Conservation (phyloP, 2,888 invertebrate genomes). For the Macroteleia sp. region DNA sequence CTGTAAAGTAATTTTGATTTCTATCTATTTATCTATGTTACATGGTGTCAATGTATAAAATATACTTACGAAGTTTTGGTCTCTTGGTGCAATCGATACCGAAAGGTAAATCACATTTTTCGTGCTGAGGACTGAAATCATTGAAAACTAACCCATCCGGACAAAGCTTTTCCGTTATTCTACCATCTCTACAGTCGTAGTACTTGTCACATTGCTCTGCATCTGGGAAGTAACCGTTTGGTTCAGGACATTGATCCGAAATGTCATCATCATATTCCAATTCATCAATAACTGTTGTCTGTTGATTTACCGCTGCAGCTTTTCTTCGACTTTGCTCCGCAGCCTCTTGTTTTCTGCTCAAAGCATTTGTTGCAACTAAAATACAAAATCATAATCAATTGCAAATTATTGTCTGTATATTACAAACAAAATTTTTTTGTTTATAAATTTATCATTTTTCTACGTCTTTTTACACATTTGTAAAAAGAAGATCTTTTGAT, state of each 20-base stretch:
- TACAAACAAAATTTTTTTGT: too few species aligned
- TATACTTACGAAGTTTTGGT: slow-evolving; percentile 90
- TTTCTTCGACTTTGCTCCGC: slow-evolving; percentile 79
- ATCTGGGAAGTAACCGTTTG: slow-evolving; percentile 93
- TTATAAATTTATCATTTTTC: too few species aligned
- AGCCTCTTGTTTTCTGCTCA: slow-evolving; percentile 80
- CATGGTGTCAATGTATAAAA: too few species aligned
- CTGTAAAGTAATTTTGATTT: too few species aligned
- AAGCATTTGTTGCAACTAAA: slow-evolving; percentile 73
- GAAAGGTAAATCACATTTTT: slow-evolving; percentile 94
- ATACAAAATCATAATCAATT: too few species aligned
- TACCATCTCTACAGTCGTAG: slow-evolving; percentile 91
- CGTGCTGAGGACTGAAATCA: slow-evolving; percentile 91
- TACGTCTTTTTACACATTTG: too few species aligned
- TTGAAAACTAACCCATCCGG: slow-evolving; percentile 96
- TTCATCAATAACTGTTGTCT: slow-evolving; percentile 64
- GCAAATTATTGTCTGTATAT: too few species aligned
- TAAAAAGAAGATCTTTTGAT: too few species aligned
- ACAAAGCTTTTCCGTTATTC: slow-evolving; percentile 91
- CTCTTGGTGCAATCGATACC: slow-evolving; percentile 93
- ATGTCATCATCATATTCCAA: slow-evolving; percentile 85
- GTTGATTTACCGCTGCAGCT: slow-evolving; percentile 66
- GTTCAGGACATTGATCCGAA: slow-evolving; percentile 90
- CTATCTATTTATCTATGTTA: too few species aligned
- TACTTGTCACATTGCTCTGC: slow-evolving; percentile 95